Conservation (phyloP, 2,797 vertebrate species). For the Pipistrellus pygmaeus region DNA sequence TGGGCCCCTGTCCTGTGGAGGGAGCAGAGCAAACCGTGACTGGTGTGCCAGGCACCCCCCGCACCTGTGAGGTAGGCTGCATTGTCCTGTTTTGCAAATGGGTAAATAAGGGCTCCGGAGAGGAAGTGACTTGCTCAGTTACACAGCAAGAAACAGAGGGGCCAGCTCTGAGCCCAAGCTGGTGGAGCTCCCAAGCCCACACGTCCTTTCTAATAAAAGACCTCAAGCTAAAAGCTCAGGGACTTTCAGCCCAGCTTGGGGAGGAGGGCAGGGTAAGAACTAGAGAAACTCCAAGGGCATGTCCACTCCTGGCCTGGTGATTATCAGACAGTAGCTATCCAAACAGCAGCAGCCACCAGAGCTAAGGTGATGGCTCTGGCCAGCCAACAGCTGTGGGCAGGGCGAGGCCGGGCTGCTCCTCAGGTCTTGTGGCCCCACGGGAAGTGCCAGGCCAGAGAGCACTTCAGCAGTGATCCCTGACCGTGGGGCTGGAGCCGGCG, state of each 20-base stretch:
- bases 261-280: not conserved
- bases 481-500: constrained; percentile 38
- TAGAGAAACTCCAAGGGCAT: not conserved
- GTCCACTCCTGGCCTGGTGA: not conserved
- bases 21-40: not conserved
- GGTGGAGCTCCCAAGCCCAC: not conserved
- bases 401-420: constrained; percentile 61
- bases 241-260: not conserved
- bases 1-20: not conserved
- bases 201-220: not conserved
- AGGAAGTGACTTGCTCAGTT: not conserved
- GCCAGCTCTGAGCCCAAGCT: not conserved
- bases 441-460: constrained; percentile 79
- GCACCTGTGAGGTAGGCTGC: constrained; percentile 76
- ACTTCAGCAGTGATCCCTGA: constrained; percentile 90
- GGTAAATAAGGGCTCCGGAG: constrained; percentile 2
- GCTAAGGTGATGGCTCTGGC: constrained; percentile 91
- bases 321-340: not conserved
- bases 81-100: constrained; percentile 63
- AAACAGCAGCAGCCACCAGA: not conserved
- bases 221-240: not conserved
- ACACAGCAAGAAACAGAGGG: constrained; percentile 1
- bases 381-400: constrained; percentile 91
- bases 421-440: constrained; percentile 77
- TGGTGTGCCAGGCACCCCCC: constrained; percentile 23